A percentile compares a stretch with the other conserved stretches of the same genome.
Evolutionary conservation across 2,797 vertebrate species (phyloP).

Genomic region (Tachyglossus aculeatus): DNA sequence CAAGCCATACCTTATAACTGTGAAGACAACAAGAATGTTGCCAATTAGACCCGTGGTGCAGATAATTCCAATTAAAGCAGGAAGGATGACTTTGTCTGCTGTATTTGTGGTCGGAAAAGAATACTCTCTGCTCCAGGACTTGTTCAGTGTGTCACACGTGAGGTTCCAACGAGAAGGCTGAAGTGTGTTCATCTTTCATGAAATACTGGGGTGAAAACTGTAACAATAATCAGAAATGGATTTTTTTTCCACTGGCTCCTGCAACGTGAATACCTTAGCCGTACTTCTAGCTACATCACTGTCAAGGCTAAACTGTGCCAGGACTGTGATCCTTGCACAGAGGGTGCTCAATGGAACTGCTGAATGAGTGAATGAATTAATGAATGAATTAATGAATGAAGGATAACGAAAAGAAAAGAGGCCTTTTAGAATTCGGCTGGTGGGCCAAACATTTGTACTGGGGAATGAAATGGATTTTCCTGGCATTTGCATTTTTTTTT

Average conservation of each 20-base stretch:
- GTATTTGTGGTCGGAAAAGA: slow-evolving; percentile 46
- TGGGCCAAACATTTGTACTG: too few relatives aligned
- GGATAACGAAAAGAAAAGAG: too few relatives aligned
- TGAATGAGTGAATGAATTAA: too few relatives aligned
- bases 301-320: too few relatives aligned
- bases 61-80: slow-evolving; percentile 65
- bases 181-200: slow-evolving; percentile 60
- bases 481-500: too few relatives aligned
- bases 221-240: slow-evolving; percentile 28
- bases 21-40: slow-evolving; percentile 68
- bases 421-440: too few relatives aligned
- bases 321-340: too few relatives aligned
- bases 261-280: neutral
- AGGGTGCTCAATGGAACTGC: too few relatives aligned
- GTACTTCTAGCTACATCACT: too few relatives aligned
- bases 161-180: slow-evolving; percentile 49
- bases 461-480: too few relatives aligned
- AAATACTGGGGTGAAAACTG: slow-evolving; percentile 21
- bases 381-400: too few relatives aligned
- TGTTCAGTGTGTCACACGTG: slow-evolving; percentile 38
- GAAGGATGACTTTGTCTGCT: slow-evolving; percentile 68
- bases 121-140: slow-evolving; percentile 35
- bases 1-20: slow-evolving; percentile 58
- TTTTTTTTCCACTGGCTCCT: neutral
- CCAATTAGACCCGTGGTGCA: slow-evolving; percentile 65